phyloP scores from a whole-genome alignment of 2,797 vertebrate genomes.

The Rhynchotus rufescens region DNA sequence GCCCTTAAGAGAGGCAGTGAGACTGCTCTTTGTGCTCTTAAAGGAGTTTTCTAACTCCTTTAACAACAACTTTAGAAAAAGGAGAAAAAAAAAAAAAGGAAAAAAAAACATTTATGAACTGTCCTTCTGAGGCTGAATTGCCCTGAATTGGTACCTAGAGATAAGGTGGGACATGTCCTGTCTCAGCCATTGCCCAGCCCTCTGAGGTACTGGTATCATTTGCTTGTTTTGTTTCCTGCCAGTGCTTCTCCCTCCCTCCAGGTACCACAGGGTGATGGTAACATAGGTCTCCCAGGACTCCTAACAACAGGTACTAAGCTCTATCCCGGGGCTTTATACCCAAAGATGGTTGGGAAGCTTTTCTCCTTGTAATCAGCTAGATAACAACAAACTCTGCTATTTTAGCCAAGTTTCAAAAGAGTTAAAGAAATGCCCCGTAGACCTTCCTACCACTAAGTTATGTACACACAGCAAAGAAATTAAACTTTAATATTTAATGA shows the following conservation, averaged over 20 bases:
- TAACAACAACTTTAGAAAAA: background rate
- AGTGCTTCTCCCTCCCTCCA: background rate
- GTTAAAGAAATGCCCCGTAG: slow-evolving; percentile 10
- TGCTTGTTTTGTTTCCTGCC: background rate
- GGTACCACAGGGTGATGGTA: background rate
- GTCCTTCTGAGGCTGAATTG: background rate
- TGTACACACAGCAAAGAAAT: slow-evolving; percentile 76
- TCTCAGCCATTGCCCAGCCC: background rate
- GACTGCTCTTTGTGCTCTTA: background rate
- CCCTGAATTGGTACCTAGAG: background rate
- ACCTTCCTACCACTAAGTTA: slow-evolving; percentile 29
- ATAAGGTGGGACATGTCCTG: background rate
- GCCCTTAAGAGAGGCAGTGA: background rate
- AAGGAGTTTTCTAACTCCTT: background rate
- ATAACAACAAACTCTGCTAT: background rate
- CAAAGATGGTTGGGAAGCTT: background rate
- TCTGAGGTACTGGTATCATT: background rate
- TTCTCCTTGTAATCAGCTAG: background rate
- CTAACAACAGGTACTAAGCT: background rate
- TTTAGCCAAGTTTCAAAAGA: background rate
- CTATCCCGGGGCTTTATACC: background rate
- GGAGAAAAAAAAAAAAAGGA: too few species aligned
- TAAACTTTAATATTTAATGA: slow-evolving; percentile 86
- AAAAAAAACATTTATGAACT: background rate
- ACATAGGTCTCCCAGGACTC: background rate